Percentiles rank a stretch among this genome's conserved stretches.
These are phyloP conservation scores for Palloptera scutellata DNA, from an alignment of 2,888 invertebrate genomes.

Conservation along the genomic window DNA sequence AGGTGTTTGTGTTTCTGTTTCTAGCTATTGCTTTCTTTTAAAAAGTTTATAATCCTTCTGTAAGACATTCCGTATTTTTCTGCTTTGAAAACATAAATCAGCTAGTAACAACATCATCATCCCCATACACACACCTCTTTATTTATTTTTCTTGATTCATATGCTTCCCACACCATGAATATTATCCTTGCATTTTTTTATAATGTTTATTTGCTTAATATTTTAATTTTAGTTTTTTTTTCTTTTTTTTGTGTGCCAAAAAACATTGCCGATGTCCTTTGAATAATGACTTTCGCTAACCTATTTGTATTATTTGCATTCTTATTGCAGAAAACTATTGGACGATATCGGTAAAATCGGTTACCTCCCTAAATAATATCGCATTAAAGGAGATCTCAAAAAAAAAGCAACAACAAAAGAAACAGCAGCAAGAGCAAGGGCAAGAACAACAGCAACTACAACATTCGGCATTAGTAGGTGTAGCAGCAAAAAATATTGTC, in stretches of 20 bases:
- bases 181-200: conserved; percentile 17
- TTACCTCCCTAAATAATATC: conserved; percentile 61
- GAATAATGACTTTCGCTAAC: conserved; percentile 35
- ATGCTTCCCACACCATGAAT: conserved; percentile 15
- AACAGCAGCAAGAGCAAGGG: conserved; percentile 25
- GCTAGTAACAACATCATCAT: too few species aligned
- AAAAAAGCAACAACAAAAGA: conserved; percentile 32
- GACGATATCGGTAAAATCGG: conserved; percentile 60
- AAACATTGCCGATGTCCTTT: background rate
- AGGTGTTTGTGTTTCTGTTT: too few species aligned
- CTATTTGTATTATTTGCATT: conserved; percentile 37
- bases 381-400: conserved; percentile 43
- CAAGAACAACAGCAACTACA: conserved; percentile 16
- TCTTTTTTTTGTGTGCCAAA: conserved; percentile 17
- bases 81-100: too few species aligned
- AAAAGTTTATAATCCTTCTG: too few species aligned
- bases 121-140: background rate
- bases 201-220: conserved; percentile 22
- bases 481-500: background rate
- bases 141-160: conserved; percentile 13
- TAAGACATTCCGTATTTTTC: too few species aligned
- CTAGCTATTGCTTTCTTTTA: too few species aligned
- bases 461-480: conserved; percentile 28
- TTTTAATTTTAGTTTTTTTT: conserved; percentile 26
- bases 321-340: conserved; percentile 58